phyloP scores from a whole-genome alignment of 2,888 invertebrate species.

The Coremacera marginata region DNA sequence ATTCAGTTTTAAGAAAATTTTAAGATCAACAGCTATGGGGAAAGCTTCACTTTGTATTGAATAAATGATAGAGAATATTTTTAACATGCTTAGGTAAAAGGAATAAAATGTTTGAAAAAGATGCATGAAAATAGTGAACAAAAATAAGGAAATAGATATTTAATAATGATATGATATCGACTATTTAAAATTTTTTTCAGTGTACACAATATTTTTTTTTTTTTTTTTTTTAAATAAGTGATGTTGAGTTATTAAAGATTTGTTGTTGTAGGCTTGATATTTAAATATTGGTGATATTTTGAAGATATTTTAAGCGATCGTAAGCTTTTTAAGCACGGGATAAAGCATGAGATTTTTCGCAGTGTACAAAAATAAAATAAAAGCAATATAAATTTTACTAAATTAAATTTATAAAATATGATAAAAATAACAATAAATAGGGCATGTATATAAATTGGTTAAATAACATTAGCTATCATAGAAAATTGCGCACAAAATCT shows the following conservation, averaged over 20 bases:
- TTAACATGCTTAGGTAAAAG: background rate
- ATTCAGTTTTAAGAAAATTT: background rate
- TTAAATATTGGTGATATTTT: too few species aligned
- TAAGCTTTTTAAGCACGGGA: conserved; percentile 51
- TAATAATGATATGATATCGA: background rate
- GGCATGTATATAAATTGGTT: background rate
- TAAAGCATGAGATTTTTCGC: conserved; percentile 5
- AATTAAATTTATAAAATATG: background rate
- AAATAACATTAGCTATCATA: too few species aligned
- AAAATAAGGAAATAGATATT: too few species aligned
- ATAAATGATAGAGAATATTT: background rate
- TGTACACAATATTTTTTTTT: background rate
- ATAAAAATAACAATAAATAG: background rate
- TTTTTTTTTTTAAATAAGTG: background rate
- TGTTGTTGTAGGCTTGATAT: too few species aligned
- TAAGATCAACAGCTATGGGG: conserved; percentile 31
- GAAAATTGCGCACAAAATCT: too few species aligned
- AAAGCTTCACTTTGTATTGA: conserved; percentile 21
- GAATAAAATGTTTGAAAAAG: background rate
- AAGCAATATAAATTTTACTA: background rate
- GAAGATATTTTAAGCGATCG: conserved; percentile 47
- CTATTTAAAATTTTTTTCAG: background rate
- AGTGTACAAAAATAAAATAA: conserved; percentile 3
- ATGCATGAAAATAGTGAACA: background rate
- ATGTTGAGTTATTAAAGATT: too few species aligned